A percentile compares a stretch with the other conserved stretches of the same genome.
Conservation (phyloP, 2,113 vertebrate species). For the Xenopus borealis region DNA sequence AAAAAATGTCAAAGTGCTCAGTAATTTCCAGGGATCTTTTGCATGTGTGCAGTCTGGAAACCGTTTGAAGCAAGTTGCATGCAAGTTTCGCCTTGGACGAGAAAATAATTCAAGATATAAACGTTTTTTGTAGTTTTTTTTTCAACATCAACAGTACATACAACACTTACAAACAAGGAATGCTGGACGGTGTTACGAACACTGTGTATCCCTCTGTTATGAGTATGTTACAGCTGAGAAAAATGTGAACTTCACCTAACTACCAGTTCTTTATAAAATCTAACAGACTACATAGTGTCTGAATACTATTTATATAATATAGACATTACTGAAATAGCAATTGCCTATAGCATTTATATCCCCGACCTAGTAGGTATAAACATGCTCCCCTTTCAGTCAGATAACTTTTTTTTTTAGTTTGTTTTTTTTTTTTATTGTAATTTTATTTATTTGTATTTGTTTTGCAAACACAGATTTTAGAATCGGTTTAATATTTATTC, state of each 20-base stretch:
- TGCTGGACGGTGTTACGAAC: slow-evolving; percentile 96
- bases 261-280: slow-evolving; percentile 99
- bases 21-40: slow-evolving; percentile 75
- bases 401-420: slow-evolving; percentile 55
- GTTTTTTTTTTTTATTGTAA: slow-evolving; percentile 44
- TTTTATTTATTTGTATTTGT: slow-evolving; percentile 51
- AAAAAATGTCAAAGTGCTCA: slow-evolving; percentile 78
- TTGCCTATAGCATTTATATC: slow-evolving; percentile 85
- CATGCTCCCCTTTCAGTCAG: slow-evolving; percentile 80
- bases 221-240: slow-evolving; percentile 82
- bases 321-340: slow-evolving; percentile 97
- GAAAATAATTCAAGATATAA: slow-evolving; percentile 98
- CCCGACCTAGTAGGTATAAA: slow-evolving; percentile 66
- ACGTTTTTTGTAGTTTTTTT: slow-evolving; percentile 94
- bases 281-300: slow-evolving; percentile 99
- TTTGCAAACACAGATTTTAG: slow-evolving; percentile 55
- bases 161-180: slow-evolving; percentile 99
- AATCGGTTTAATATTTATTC: slow-evolving; percentile 67
- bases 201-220: slow-evolving; percentile 73
- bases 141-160: slow-evolving; percentile 98
- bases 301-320: slow-evolving; percentile 97
- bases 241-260: slow-evolving; percentile 81
- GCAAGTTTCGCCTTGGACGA: slow-evolving; percentile 90
- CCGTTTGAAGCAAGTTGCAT: slow-evolving; percentile 70
- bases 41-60: slow-evolving; percentile 36